A percentile compares a stretch with the other conserved stretches of the same genome.
phyloP scores from a whole-genome alignment of 2,888 invertebrate genomes.

The Ochlodes sylvanus region DNA sequence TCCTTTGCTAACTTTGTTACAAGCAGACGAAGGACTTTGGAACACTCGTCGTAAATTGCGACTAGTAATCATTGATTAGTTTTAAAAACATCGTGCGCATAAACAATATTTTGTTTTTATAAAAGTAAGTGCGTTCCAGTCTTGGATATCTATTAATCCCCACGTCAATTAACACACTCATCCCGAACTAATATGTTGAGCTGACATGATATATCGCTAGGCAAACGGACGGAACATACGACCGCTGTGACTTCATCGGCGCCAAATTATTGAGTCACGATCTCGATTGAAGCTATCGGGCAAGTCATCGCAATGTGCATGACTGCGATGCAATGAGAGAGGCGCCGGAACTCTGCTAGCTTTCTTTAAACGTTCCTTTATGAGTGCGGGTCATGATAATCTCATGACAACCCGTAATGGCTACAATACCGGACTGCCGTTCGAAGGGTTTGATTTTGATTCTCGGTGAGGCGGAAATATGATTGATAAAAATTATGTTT shows the following conservation, averaged over 20 bases:
- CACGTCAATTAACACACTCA: conserved; percentile 1
- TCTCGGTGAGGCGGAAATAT: no score
- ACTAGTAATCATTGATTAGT: no score
- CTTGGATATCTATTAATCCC: conserved; percentile 2
- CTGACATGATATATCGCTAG: not conserved
- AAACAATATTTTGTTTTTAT: no score
- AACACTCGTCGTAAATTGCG: no score
- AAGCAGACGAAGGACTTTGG: no score
- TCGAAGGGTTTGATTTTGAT: no score
- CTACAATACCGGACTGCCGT: no score
- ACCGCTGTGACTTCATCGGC: conserved; percentile 16
- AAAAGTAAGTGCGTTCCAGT: not conserved
- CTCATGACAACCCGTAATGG: no score
- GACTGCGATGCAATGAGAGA: not conserved
- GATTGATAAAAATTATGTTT: no score
- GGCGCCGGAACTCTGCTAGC: conserved; percentile 11
- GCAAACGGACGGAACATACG: not conserved
- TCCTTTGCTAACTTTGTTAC: no score
- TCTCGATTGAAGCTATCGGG: conserved; percentile 6
- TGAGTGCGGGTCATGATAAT: no score
- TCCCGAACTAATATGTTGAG: not conserved
- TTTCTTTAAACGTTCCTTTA: not conserved
- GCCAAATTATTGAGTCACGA: conserved; percentile 22
- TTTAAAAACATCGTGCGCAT: no score
- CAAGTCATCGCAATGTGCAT: not conserved